Evolutionary conservation across 2,888 invertebrate genomes (phyloP).

Genomic region (Drosophila fulvimacula): DNA sequence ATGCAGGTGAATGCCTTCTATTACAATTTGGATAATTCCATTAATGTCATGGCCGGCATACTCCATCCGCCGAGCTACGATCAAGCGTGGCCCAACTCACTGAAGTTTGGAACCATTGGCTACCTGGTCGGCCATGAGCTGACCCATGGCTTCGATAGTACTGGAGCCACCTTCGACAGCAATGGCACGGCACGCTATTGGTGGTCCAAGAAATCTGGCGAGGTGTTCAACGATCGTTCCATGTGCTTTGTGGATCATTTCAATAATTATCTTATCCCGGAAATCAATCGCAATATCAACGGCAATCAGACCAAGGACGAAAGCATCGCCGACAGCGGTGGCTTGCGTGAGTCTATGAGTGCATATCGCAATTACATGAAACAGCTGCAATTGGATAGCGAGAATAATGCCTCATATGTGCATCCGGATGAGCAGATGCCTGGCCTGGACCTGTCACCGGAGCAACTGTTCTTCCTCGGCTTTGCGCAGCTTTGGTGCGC

Average conservation of each 20-base stretch:
- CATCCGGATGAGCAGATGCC: constrained; percentile 77
- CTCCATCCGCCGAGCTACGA: constrained; percentile 80
- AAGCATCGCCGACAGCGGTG: constrained; percentile 83
- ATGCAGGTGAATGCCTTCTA: constrained; percentile 82
- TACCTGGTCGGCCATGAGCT: constrained; percentile 82
- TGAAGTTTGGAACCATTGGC: constrained; percentile 82
- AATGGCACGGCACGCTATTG: constrained; percentile 63
- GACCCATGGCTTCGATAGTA: constrained; percentile 81
- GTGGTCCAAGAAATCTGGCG: constrained; percentile 77
- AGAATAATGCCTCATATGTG: constrained; percentile 13
- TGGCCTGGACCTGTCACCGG: constrained; percentile 78
- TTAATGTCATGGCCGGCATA: constrained; percentile 81
- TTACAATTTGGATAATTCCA: constrained; percentile 81
- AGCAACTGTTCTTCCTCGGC: constrained; percentile 82
- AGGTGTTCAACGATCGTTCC: constrained; percentile 73
- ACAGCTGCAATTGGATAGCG: constrained; percentile 22
- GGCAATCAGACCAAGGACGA: constrained; percentile 80
- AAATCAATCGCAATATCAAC: constrained; percentile 79
- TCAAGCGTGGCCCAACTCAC: constrained; percentile 74
- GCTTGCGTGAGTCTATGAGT: constrained; percentile 68
- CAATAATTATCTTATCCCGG: constrained; percentile 73
- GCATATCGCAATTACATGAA: constrained; percentile 78
- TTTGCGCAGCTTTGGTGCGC: constrained; percentile 83
- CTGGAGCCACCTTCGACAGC: constrained; percentile 72
- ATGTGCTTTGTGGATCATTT: constrained; percentile 78